These are phyloP conservation scores for Charanyca ferruginea DNA, from an alignment of 2,888 invertebrate genomes.

Conservation along the genomic window DNA sequence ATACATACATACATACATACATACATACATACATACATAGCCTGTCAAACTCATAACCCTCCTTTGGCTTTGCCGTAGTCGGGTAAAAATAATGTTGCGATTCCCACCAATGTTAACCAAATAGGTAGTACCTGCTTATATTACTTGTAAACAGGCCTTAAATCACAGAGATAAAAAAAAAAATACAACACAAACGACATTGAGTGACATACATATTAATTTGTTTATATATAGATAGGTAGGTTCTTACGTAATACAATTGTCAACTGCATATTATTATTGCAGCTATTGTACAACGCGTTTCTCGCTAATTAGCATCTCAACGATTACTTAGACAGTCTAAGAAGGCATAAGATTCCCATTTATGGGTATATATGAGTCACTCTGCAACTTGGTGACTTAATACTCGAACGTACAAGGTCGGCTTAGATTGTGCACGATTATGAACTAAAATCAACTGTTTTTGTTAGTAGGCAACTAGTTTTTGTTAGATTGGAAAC, in stretches of 20 bases:
- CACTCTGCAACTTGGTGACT: constrained; percentile 73
- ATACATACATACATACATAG: background rate
- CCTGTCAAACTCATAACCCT: too few relatives aligned
- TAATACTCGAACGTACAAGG: constrained; percentile 66
- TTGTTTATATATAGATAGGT: constrained; percentile 19
- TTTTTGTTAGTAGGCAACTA: constrained; percentile 59
- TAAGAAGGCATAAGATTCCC: constrained; percentile 59
- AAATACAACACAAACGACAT: constrained; percentile 34
- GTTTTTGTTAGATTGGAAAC: constrained; percentile 51
- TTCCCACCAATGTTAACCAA: constrained; percentile 15
- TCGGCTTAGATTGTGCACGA: constrained; percentile 57
- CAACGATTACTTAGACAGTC: constrained; percentile 34
- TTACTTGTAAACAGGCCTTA: constrained; percentile 5
- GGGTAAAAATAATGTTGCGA: constrained; percentile 13
- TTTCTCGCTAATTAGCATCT: constrained; percentile 63
- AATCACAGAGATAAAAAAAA: constrained; percentile 44
- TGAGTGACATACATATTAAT: constrained; percentile 46
- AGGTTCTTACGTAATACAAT: constrained; percentile 10
- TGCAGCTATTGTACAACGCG: constrained; percentile 40
- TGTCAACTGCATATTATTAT: constrained; percentile 34
- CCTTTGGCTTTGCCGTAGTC: too few relatives aligned
- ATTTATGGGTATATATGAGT: constrained; percentile 71
- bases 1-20: too few relatives aligned
- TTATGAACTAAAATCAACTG: constrained; percentile 58
- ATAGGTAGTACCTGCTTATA: background rate